Evolutionary conservation across 2,113 vertebrate genomes (phyloP).

Genomic region (Zapornia atra): DNA sequence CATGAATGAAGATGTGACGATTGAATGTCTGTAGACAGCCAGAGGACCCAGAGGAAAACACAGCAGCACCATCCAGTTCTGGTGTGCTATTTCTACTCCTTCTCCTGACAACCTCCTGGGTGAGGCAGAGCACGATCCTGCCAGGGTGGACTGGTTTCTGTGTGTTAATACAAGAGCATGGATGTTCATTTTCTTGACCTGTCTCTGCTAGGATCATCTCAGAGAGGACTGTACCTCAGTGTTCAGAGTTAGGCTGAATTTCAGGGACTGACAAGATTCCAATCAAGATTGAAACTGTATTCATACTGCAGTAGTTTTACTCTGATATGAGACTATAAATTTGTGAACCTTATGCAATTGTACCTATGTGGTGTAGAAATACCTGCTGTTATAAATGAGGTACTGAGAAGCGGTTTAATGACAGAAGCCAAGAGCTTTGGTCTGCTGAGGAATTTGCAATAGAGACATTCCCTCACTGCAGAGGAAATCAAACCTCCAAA

Average conservation of each 20-base stretch:
- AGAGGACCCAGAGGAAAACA: background rate
- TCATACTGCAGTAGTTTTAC: background rate
- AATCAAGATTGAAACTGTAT: background rate
- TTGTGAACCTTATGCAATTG: background rate
- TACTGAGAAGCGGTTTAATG: background rate
- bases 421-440: background rate
- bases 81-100: background rate
- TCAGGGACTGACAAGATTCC: background rate
- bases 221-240: background rate
- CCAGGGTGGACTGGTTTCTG: background rate
- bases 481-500: background rate
- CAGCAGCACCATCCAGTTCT: background rate
- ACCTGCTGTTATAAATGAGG: background rate
- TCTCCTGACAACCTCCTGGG: background rate
- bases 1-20: background rate
- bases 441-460: background rate
- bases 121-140: background rate
- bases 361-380: background rate
- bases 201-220: background rate
- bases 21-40: background rate
- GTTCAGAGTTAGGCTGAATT: background rate
- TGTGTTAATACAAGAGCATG: background rate
- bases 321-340: background rate
- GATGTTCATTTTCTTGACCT: accelerated
- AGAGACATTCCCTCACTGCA: background rate